Percentiles rank a stretch among this genome's conserved stretches.
phyloP scores from a whole-genome alignment of 2,888 invertebrate species.

The Argyresthia albistria region DNA sequence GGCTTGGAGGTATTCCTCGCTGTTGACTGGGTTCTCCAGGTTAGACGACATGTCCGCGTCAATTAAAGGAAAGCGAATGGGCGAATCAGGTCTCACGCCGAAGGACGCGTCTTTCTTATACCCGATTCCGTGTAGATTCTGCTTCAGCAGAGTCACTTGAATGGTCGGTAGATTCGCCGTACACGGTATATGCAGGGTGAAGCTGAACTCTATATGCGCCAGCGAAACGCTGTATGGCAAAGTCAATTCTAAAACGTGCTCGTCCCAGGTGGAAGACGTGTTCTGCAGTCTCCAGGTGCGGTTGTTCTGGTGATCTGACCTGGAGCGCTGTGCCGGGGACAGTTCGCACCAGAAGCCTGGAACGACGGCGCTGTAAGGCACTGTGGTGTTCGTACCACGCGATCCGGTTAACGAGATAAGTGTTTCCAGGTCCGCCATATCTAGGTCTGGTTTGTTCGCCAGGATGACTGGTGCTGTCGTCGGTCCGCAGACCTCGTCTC shows the following conservation, averaged over 20 bases:
- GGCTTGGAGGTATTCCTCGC: constrained; percentile 85
- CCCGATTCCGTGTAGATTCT: constrained; percentile 72
- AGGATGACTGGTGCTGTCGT: constrained; percentile 46
- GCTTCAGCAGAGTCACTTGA: constrained; percentile 77
- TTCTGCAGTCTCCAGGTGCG: constrained; percentile 92
- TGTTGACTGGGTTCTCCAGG: constrained; percentile 82
- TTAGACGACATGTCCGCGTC: constrained; percentile 43
- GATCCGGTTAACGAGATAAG: constrained; percentile 84
- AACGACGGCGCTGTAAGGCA: constrained; percentile 87
- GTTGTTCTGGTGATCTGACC: constrained; percentile 90
- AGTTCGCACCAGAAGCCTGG: constrained; percentile 95
- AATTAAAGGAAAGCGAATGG: constrained; percentile 46
- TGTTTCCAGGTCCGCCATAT: constrained; percentile 74
- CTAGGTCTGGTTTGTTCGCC: constrained; percentile 73
- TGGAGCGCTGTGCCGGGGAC: constrained; percentile 91
- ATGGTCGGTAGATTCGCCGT: constrained; percentile 83
- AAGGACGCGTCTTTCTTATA: constrained; percentile 64
- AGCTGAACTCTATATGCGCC: constrained; percentile 93
- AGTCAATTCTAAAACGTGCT: constrained; percentile 92
- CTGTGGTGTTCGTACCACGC: constrained; percentile 71
- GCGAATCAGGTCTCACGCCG: constrained; percentile 46
- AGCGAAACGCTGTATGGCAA: constrained; percentile 83
- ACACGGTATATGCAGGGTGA: constrained; percentile 84
- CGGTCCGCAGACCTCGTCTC: constrained; percentile 41
- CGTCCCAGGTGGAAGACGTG: constrained; percentile 93